These are phyloP conservation scores for Drosophila rubida DNA, from an alignment of 2,888 invertebrate genomes.

Conservation along the genomic window DNA sequence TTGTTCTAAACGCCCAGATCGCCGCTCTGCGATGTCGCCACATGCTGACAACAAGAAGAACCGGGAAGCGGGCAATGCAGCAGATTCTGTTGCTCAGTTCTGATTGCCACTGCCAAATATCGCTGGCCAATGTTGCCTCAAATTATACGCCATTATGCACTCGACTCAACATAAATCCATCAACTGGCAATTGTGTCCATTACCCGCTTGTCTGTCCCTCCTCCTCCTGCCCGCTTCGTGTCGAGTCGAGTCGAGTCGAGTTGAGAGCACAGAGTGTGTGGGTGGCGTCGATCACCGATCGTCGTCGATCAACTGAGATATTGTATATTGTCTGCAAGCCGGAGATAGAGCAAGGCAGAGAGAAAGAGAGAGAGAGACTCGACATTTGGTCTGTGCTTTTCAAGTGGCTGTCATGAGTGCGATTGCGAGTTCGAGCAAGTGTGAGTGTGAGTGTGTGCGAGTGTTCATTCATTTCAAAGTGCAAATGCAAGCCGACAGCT, in stretches of 20 bases:
- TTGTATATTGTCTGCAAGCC: constrained; percentile 32
- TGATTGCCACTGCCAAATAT: constrained; percentile 25
- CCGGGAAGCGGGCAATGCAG: constrained; percentile 12
- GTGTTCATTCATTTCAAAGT: constrained; percentile 69
- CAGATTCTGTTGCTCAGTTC: constrained; percentile 9
- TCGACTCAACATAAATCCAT: constrained; percentile 61
- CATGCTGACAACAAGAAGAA: constrained; percentile 36
- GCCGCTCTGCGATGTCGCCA: constrained; percentile 48
- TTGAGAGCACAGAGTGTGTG: constrained; percentile 47
- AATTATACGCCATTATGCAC: constrained; percentile 29
- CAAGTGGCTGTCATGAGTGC: constrained; percentile 69
- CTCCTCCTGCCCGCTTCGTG: not conserved
- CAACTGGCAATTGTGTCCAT: constrained; percentile 59
- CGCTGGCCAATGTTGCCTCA: not conserved
- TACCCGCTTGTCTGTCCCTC: constrained; percentile 12
- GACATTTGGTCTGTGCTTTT: constrained; percentile 42
- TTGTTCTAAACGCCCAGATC: constrained; percentile 32
- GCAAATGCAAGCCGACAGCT: constrained; percentile 79
- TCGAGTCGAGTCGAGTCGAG: not conserved
- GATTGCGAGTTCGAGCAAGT: constrained; percentile 23
- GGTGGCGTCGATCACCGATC: constrained; percentile 67
- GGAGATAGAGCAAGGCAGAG: too few species aligned
- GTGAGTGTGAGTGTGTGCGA: not conserved
- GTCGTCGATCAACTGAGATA: constrained; percentile 50
- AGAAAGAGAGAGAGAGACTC: constrained; percentile 7